phyloP scores from a whole-genome alignment of 2,888 invertebrate genomes.

The Nemurella pictetii region DNA sequence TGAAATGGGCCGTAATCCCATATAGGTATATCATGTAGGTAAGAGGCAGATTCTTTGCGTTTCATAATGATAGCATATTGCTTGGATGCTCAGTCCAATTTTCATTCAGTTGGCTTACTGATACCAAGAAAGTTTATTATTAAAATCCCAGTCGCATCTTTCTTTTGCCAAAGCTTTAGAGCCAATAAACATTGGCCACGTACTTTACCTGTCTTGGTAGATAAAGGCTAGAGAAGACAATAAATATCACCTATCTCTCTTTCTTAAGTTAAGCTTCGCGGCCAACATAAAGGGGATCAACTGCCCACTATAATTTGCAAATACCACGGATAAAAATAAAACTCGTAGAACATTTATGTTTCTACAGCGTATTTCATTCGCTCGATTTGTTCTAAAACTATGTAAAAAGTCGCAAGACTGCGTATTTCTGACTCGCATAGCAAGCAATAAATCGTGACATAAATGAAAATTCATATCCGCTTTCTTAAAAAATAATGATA shows the following conservation, averaged over 20 bases:
- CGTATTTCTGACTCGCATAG: background rate
- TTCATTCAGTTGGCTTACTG: background rate
- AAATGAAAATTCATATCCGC: background rate
- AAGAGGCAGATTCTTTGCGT: too few species aligned
- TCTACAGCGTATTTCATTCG: background rate
- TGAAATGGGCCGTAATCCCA: too few species aligned
- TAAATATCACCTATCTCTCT: background rate
- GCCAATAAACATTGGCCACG: background rate
- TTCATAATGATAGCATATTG: too few species aligned
- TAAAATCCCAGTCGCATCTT: background rate
- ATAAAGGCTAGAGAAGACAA: background rate
- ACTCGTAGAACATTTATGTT: background rate
- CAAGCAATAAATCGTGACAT: background rate
- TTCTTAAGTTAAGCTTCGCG: background rate
- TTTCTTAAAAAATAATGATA: background rate
- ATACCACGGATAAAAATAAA: background rate
- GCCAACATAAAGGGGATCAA: background rate
- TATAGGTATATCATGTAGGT: too few species aligned
- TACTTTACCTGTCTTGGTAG: background rate
- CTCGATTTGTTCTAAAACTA: background rate
- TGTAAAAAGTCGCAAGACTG: background rate
- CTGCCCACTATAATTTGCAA: background rate
- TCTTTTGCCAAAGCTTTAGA: background rate
- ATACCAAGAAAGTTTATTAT: background rate
- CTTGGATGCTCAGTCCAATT: background rate